phyloP scores from a whole-genome alignment of 2,888 invertebrate species.

The Silvanus unidentatus region DNA sequence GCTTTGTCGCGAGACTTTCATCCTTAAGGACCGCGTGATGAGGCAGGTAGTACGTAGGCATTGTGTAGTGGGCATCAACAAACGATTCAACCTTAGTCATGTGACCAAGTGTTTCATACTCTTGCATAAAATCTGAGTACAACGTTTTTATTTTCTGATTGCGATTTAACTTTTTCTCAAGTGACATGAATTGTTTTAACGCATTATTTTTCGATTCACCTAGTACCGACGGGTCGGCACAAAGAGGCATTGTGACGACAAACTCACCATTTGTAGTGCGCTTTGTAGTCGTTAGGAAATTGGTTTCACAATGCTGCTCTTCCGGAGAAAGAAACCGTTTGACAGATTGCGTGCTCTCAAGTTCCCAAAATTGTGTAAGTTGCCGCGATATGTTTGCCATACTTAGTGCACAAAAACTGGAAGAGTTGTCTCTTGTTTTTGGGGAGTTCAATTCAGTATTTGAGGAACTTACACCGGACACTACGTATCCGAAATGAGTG shows the following conservation, averaged over 20 bases:
- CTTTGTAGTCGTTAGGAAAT: constrained; percentile 5
- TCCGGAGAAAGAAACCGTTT: not conserved
- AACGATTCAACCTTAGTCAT: constrained; percentile 3
- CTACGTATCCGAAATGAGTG: too few species aligned
- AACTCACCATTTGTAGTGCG: constrained; percentile 3
- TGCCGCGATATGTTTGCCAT: too few species aligned
- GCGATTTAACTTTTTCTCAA: constrained; percentile 5
- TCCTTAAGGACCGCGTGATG: constrained; percentile 10
- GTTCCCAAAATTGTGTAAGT: constrained; percentile 5
- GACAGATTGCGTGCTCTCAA: not conserved
- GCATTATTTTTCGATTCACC: constrained; percentile 3
- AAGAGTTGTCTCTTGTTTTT: too few species aligned
- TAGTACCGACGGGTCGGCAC: not conserved
- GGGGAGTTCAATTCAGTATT: too few species aligned
- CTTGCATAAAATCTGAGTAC: constrained; percentile 8
- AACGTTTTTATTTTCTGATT: constrained; percentile 1
- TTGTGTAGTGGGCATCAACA: not conserved
- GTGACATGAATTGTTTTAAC: constrained; percentile 1
- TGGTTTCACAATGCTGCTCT: constrained; percentile 16
- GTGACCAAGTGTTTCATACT: constrained; percentile 5
- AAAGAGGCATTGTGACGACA: constrained; percentile 7
- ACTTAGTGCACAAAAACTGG: too few species aligned
- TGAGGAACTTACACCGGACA: too few species aligned
- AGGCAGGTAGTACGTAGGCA: constrained; percentile 8
- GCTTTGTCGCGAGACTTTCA: constrained; percentile 1